Evolutionary conservation across 37 sponge, comb jelly and placozoan genomes (phyloP), one percentile per base, ranked within the genome.

Genomic region (Spongia lamella): DNA sequence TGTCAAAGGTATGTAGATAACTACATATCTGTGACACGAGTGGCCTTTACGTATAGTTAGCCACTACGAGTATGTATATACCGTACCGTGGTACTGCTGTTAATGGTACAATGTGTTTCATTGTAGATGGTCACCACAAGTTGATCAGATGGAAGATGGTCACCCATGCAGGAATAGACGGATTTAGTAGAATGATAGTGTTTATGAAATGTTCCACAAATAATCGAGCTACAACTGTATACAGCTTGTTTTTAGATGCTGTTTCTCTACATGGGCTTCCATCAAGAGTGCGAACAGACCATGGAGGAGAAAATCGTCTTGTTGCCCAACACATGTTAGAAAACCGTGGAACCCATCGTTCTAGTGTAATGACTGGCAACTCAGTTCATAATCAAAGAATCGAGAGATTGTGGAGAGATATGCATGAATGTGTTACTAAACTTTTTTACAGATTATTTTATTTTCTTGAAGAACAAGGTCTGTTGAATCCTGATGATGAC

Each of bases 311-410:
- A 35, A 82, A 82, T 75, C 37, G 55, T 49, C 1, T 29, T 14
- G 83, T 82, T 38, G 73, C 75, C n/a, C 56, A 67, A 6, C 33
- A 51, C 35, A 82, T 82, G 83, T 14, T 82, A 25, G n/a, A 50
- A 20, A 63, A 73, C 17, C 54, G 78, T 3, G 83, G 83, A n/a
- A 13, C 21, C 38, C 34, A 61, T 43, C 74, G 74, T 13, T 21
- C 32, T 22, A 82, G 83, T 62, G 31, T 82, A 35, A 43, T 82
- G 17, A 49, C 47, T 82, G 83, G 83, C 22, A 50, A 59, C 6
- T 62, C 63, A 14, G 75, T 73, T 53, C 83, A 82, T 38, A 82
- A 82, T 31, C 83, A 82, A 27, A 17, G 83, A 3, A 82, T 82
- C 2, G 83, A 82, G 56, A 20, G 83, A 20, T 33, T 82, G 3